Evolutionary conservation across 2,113 vertebrate genomes (phyloP), one percentile per base, ranked within the genome.

Genomic region (Zosterops borbonicus): DNA sequence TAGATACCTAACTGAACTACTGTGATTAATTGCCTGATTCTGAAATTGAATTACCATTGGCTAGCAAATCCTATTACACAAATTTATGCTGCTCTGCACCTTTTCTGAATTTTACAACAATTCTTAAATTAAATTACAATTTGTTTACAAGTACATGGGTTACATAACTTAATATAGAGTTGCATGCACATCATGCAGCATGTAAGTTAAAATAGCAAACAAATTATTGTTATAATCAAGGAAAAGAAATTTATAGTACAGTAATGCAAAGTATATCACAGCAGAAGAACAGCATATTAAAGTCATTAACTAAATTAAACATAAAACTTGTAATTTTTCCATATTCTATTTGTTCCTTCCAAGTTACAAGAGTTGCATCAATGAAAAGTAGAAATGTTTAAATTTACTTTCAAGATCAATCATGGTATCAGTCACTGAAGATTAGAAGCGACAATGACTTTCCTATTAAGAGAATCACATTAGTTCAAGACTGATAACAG

Each of bases 91-190:
- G 21, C 29, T 92, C 14, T 83, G 52, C 37, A 80, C 9, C 3
- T 68, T 83, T 92, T 94, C 88, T 85, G 28, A 37, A 59, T 62
- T 95, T 85, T 89, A 73, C 35, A 91, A 90, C 23, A 75, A 50
- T 65, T 92, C 22, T 75, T 73, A 91, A 77, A 90, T 89, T 88
- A 90, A 92, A 64, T 89, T 78, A 71, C 6, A 55, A 20, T 39
- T 60, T 73, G 49, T 83, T 94, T 89, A n/a, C 65, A 70, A 80
- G 39, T 62, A 55, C 27, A 27, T 62, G 63, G 27, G 12, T 33
- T 79, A 55, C 14, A 39, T 83, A 95, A 75, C 44, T 90, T 65
- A 82, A 42, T 88, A 91, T 17, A 88, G 22, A 76, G 47, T 49
- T 49, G 47, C 47, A 49, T 49, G 47, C 47, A 24, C 23, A 49